A percentile compares a stretch with the other conserved stretches of the same genome.
Evolutionary conservation across 2,113 vertebrate genomes (phyloP).

Genomic region (Stictonetta naevosa): DNA sequence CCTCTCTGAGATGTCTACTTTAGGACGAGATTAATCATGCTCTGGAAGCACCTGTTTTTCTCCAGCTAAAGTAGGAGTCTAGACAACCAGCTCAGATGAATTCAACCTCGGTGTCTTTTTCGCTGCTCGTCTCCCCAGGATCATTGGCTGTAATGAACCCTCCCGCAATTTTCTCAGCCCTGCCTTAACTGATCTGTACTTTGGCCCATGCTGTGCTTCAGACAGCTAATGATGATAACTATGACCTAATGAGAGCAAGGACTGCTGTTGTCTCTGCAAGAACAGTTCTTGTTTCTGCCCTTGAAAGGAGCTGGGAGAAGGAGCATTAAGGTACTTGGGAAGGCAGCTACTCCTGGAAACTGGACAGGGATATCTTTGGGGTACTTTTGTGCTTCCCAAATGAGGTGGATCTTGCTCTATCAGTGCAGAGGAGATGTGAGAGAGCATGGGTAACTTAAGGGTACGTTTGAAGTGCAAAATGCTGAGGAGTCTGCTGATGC

Average conservation of each 20-base stretch:
- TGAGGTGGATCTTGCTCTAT: neutral
- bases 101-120: neutral
- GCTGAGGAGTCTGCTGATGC: neutral
- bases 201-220: constrained; percentile 32
- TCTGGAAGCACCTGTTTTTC: constrained; percentile 49
- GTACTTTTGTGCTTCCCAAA: neutral
- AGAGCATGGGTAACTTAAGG: neutral
- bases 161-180: neutral
- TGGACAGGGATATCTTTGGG: neutral
- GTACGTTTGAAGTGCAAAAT: neutral
- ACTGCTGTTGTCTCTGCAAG: constrained; percentile 4
- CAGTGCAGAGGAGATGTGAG: neutral
- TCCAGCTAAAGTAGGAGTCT: constrained; percentile 41
- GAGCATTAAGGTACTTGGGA: neutral
- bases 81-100: constrained; percentile 43
- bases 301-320: neutral
- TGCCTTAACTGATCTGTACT: constrained; percentile 5
- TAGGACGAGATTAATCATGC: constrained; percentile 39
- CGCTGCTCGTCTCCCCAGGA: neutral
- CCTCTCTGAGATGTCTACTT: constrained; percentile 58
- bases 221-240: constrained; percentile 29
- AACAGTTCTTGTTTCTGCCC: neutral
- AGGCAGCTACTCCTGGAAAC: fast-evolving
- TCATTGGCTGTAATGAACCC: constrained; percentile 2
- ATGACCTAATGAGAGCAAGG: constrained; percentile 24